These are phyloP conservation scores for Pseudococcus viburni DNA, from an alignment of 2,888 invertebrate species.

Conservation along the genomic window DNA sequence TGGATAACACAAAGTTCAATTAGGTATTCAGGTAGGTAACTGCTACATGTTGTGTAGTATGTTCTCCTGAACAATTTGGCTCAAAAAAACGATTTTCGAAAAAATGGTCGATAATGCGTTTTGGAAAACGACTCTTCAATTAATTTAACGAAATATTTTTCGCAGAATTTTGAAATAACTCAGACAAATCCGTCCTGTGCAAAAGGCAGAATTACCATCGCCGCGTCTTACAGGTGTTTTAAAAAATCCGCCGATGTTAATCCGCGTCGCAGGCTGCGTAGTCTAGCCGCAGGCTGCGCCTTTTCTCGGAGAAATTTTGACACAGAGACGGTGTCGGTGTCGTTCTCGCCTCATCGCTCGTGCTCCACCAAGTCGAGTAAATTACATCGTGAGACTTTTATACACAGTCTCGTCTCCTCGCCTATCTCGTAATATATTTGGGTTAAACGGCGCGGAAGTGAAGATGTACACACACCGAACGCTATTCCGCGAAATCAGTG, in stretches of 20 bases:
- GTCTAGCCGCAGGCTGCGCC: not conserved
- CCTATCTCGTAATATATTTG: not conserved
- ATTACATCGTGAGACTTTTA: conserved; percentile 36
- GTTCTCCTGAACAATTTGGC: no score
- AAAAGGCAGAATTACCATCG: not conserved
- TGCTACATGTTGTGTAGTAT: no score
- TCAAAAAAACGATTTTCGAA: no score
- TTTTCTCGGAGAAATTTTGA: not conserved
- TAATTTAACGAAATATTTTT: not conserved
- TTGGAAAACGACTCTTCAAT: no score
- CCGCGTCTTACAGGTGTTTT: not conserved
- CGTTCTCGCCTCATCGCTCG: not conserved
- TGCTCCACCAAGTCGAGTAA: not conserved
- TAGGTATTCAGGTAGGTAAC: no score
- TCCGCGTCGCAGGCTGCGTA: not conserved
- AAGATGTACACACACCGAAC: conserved; percentile 1
- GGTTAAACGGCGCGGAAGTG: conserved; percentile 50
- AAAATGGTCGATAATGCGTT: no score
- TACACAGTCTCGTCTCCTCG: conserved; percentile 13
- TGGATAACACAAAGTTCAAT: no score
- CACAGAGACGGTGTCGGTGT: not conserved
- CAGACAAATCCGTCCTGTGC: not conserved
- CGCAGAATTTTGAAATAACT: not conserved
- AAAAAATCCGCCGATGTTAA: not conserved
- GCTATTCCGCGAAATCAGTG: not conserved